Base-by-base conservation (phyloP, 2,113 vertebrate genomes). In the Eudorcas thomsonii region DNA sequence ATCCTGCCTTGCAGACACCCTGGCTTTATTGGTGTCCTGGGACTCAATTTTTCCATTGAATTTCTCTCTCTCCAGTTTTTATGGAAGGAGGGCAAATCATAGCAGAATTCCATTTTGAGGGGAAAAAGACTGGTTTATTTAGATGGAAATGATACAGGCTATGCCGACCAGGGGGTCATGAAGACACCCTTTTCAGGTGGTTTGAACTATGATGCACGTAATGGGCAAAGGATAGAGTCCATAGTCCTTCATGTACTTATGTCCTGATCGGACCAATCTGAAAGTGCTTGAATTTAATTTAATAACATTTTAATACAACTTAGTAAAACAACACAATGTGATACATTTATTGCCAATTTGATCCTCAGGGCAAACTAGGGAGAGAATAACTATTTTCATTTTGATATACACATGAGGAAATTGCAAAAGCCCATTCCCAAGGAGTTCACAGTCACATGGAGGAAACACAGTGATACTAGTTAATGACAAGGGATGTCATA, bases 381-480 rank as follows among this genome's bases (percentile, higher is more conserved):
- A 54, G 52, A 90, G 77, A 90, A 3, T 19, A 88, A 28, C 78
- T 83, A 15, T 90, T 83, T 91, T 95, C 80, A 86, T 90, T 92
- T 13, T 3, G n/a, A 10, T 54, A 48, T 71, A 39, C 3, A 80
- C 11, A 19, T 80, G 39, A 97, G 50, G 13, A 62, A 92, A 62
- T 57, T 50, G 26, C 6, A 83, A 43, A 90, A 10, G 28, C 62
- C 7, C 45, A 30, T 48, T 30, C 30, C 64, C 3, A 52, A 64
- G 6, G 86, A 74, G n/a, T 52, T 78, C 30, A 57, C 2, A 36
- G 43, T 60, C 10, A 78, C 8, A 39, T 1, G 23, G 55, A 90
- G 26, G 52, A 81, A 95, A 87, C 5, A 5, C n/a, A 80, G 12
- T 88, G 59, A 71, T 52, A 57, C 33, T 45, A n/a, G n/a, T 36